Evolutionary conservation across 2,113 vertebrate species (phyloP), one percentile per base, ranked within the genome.

Genomic region (Cryptomyrus ogoouensis): DNA sequence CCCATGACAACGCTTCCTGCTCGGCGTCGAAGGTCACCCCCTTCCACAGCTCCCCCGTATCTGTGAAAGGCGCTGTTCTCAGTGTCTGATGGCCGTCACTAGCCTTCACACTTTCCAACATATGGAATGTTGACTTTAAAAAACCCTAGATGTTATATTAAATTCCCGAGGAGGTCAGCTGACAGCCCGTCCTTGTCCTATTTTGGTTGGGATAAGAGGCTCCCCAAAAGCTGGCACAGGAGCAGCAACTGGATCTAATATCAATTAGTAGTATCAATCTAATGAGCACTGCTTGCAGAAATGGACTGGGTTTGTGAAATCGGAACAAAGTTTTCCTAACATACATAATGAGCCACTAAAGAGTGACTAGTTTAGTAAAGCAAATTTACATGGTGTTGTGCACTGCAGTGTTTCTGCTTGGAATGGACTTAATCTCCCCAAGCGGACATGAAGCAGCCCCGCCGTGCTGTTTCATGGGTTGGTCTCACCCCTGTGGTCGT

Each of bases 11-110:
- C 0, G 91, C 92, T 92, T 95, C 94, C 58, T 95, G 95, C 2
- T 42, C 88, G 17, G 95, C 93, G 91, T 97, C 95, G 90, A 97
- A 98, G 89, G 90, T 94, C 50, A 97, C 94, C 44, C 94, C 96
- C 85, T 93, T 94, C 97, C 97, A 98, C 39, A 98, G 94, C 4
- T 94, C 94, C n/a, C 94, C 91, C 0, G 96, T 93, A 90, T 96
- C 97, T 98, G 91, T 90, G 47, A 44, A 89, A 21, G n/a, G 42
- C 3, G 27, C 62, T 1, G 27, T 13, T 66, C 27, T 12, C 62
- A 70, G 62, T 70, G 10, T 70, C 62, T 15, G 62, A 31, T 31
- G n/a, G 62, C 62, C 27, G 10, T 12, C 58, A 27, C 58, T 66
- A 27, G 24, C 2, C 62, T 31, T 27, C n/a, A 70, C n/a, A 12